Base-by-base conservation (phyloP, 2,888 invertebrate species). In the Xestia ashworthii region DNA sequence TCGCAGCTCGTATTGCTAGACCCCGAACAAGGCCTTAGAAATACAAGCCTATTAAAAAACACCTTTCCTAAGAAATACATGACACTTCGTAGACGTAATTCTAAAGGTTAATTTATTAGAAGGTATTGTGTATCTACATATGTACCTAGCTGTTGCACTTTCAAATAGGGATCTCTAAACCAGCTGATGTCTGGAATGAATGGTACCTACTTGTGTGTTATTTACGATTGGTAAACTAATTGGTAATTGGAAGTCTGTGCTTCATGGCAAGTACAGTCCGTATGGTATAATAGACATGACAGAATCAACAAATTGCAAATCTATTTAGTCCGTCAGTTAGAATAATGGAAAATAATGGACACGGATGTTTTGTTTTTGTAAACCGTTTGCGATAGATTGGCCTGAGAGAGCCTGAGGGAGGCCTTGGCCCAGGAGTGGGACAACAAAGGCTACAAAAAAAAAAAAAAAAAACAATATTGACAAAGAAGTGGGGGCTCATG, bases 71-170 rank as follows among this genome's bases (percentile, higher is more conserved):
- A 74, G 74, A 48, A 48, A 22, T 22, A 74, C 41, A 14, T 22
- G 58, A 74, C 48, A 74, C 60, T 41, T 16, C 9, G 5, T 58
- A 50, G 62, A n/a, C 44, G 50, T 64, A 64, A n/a, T 53, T 53
- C 44, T 53, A 68, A 75, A 65, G 75, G 76, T 64, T 76, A 76
- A 76, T n/a, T n/a, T n/a, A n/a, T 76, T 76, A 76, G n/a, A 76
- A 64, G 75, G 76, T 76, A 62, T 76, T n/a, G 44, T 8, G 44
- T 65, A n/a, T 41, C 16, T 60, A n/a, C n/a, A n/a, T n/a, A 73
- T 60, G 46, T 74, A 68, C 22, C 22, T 22, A 41, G 5, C 32
- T 50, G 14, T 32, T 76, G 76, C 76, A 53, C 75, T 76, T 76
- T 75, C 76, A 8, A 62, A 74, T 19, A 76, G 32, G 32, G 19